These are phyloP conservation scores for Gulo gulo DNA, from an alignment of 2,113 vertebrate species.

Conservation along the genomic window DNA sequence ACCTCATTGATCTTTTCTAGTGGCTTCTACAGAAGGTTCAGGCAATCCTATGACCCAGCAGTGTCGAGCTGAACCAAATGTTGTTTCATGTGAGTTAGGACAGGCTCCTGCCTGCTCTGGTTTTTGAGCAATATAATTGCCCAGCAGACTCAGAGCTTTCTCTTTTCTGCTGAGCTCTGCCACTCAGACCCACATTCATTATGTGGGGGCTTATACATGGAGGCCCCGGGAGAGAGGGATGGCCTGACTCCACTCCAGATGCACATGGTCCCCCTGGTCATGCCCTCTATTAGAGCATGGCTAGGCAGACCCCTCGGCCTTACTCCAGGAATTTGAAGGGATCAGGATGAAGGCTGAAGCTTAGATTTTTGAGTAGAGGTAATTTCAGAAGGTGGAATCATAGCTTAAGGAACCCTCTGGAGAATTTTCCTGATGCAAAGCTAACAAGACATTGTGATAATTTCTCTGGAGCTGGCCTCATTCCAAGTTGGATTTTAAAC, in stretches of 20 bases:
- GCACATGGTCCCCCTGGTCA: slow-evolving; percentile 63
- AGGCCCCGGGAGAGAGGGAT: slow-evolving; percentile 43
- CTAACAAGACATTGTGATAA: slow-evolving; percentile 87
- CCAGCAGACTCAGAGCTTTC: neutral
- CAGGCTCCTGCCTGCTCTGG: neutral
- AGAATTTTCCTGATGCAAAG: slow-evolving; percentile 84
- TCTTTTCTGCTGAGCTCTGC: neutral
- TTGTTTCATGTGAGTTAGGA: neutral
- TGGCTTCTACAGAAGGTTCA: neutral
- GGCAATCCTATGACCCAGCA: neutral
- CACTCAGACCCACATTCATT: slow-evolving; percentile 60
- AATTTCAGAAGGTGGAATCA: slow-evolving; percentile 85
- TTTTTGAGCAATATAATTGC: slow-evolving; percentile 55
- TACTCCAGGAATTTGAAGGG: slow-evolving; percentile 82
- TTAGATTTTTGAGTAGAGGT: slow-evolving; percentile 84
- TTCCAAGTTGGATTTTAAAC: slow-evolving; percentile 88
- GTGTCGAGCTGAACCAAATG: neutral
- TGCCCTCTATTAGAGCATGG: slow-evolving; percentile 77
- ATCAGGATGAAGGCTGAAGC: slow-evolving; percentile 82
- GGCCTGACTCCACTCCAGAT: slow-evolving; percentile 57
- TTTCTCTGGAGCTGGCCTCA: slow-evolving; percentile 85
- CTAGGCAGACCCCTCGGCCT: slow-evolving; percentile 73
- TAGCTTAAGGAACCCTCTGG: slow-evolving; percentile 84
- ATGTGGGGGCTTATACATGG: slow-evolving; percentile 41
- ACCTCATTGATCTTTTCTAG: neutral